Base-by-base conservation (phyloP, 2,888 invertebrate species). In the Onthophagus sagittarius region DNA sequence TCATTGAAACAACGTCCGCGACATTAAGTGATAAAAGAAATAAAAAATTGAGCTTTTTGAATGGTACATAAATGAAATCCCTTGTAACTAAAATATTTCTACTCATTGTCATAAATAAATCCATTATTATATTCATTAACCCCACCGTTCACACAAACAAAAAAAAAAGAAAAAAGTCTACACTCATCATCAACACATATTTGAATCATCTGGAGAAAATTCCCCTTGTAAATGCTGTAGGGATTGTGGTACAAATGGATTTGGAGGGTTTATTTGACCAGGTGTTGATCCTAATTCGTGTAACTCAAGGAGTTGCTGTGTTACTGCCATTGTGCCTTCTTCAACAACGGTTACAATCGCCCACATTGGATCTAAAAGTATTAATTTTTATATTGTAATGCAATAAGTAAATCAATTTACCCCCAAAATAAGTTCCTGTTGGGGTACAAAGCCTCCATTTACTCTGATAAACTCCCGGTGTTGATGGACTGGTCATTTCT, bases 401-500 rank as follows among this genome's bases (percentile, higher is more conserved):
- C 1, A 7, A 63, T 64, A 63, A 5, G 15, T 62, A 62, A 13
- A 71, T 63, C 63, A 15, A 62, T 62, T 15, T 87, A 96, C 97
- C 97, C 85, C 98, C 98, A 88, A 98, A 97, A 85, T 93, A 95
- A 80, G 93, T 90, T 76, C 97, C 97, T 80, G 92, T 92, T 63
- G 94, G 89, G 74, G 96, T 95, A 81, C 93, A 92, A 88, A 98
- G 89, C 82, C 96, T 91, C 93, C 97, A 98, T 87, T 94, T 93
- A 78, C 94, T 94, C 85, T 93, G 91, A 85, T 93, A 94, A 14
- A 90, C 89, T 9, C 95, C 96, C 63, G 92, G 88, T 73, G 86
- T 84, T 11, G 88, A 85, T 6, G 98, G 97, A 82, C 95, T 94
- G 71, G 89, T 89, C 88, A 97, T 91, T 80, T 93, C 92, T 76